Percentiles rank a stretch among this genome's conserved stretches.
These are phyloP conservation scores for Lydus trimaculatus DNA, from an alignment of 2,888 invertebrate species.

Conservation along the genomic window DNA sequence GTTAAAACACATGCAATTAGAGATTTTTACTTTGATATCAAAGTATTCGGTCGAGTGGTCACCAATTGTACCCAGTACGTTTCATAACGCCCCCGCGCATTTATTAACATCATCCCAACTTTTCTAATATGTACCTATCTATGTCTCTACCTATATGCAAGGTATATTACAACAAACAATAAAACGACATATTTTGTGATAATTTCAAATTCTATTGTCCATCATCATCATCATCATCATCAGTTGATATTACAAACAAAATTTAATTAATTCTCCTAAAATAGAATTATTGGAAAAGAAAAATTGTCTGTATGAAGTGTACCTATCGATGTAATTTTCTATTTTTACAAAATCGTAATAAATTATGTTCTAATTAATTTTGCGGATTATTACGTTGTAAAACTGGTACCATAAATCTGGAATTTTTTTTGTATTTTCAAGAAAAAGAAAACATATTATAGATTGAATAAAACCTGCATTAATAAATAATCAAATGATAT, in stretches of 20 bases:
- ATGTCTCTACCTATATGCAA: too few relatives aligned
- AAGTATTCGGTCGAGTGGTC: conserved; percentile 55
- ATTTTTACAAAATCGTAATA: not conserved
- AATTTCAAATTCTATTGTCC: not conserved
- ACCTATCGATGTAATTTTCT: not conserved
- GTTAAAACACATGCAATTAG: conserved; percentile 36
- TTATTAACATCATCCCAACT: conserved; percentile 12
- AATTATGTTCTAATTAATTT: conserved; percentile 4
- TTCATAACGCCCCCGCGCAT: conserved; percentile 54
- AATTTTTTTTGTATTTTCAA: not conserved
- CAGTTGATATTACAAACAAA: not conserved
- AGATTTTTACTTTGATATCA: conserved; percentile 61
- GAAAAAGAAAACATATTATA: not conserved
- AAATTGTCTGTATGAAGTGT: too few relatives aligned
- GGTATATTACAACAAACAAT: too few relatives aligned
- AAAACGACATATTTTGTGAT: not conserved
- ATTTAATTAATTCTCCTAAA: not conserved
- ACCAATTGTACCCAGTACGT: conserved; percentile 54
- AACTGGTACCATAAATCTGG: not conserved
- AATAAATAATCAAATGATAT: not conserved
- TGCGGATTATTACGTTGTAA: not conserved
- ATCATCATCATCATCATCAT: not conserved
- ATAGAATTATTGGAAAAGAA: not conserved
- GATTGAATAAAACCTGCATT: not conserved
- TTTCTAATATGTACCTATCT: conserved; percentile 2